Conservation (phyloP, 2,888 invertebrate species). For the Archips crataeganus region DNA sequence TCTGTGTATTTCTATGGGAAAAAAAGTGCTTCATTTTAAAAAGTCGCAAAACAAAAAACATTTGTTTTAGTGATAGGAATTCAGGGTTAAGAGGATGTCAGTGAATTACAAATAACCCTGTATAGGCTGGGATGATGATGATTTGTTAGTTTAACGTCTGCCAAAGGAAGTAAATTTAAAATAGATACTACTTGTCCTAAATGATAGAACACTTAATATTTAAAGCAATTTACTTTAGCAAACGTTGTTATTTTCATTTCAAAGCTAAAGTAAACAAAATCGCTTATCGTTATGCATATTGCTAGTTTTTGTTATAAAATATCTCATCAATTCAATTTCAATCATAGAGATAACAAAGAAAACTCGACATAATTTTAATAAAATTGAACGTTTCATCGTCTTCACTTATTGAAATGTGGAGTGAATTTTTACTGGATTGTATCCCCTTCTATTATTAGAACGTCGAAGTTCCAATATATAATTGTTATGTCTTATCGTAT, state of each 20-base stretch:
- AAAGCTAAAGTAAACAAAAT: neutral
- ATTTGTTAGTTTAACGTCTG: slow-evolving; percentile 21
- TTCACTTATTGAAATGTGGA: slow-evolving; percentile 31
- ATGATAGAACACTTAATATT: slow-evolving; percentile 11
- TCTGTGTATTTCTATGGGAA: no score
- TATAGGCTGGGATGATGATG: no score
- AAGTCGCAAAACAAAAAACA: no score
- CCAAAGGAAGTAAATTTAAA: neutral
- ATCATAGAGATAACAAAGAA: neutral
- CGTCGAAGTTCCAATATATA: neutral
- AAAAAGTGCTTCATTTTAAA: no score
- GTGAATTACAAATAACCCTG: no score
- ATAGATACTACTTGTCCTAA: slow-evolving; percentile 7
- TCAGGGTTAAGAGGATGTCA: no score
- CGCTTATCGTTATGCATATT: neutral
- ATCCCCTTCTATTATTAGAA: slow-evolving; percentile 6
- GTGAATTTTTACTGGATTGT: slow-evolving; percentile 17
- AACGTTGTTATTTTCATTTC: neutral
- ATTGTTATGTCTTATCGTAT: neutral
- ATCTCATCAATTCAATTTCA: slow-evolving; percentile 14
- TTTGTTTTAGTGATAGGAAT: no score
- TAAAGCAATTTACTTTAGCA: neutral
- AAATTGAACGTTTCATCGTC: slow-evolving; percentile 39
- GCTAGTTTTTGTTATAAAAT: neutral
- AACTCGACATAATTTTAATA: slow-evolving; percentile 17